A percentile compares a stretch with the other conserved stretches of the same genome.
Evolutionary conservation across 64 coral and sea anemone genomes (phyloP).

Genomic region (Porites lutea): DNA sequence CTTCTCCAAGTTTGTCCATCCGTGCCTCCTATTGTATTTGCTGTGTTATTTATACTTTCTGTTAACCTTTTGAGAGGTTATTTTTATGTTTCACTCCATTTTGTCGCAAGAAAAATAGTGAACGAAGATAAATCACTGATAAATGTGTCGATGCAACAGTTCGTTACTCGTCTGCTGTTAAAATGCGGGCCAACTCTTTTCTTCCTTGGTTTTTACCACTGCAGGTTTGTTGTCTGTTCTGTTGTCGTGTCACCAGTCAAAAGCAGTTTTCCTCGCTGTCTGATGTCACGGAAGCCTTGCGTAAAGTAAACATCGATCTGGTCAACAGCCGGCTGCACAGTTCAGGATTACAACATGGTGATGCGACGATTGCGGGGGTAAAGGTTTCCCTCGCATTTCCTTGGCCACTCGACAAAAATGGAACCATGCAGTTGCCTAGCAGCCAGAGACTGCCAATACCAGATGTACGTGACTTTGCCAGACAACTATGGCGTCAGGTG

Average conservation of each 20-base stretch:
- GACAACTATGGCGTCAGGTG: constrained; percentile 56
- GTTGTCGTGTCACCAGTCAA: background rate
- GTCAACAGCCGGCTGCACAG: background rate
- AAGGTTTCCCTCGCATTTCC: constrained; percentile 62
- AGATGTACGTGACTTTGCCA: constrained; percentile 41
- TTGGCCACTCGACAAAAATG: constrained; percentile 65
- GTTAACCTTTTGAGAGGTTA: no score
- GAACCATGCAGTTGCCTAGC: constrained; percentile 34
- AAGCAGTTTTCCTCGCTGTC: background rate
- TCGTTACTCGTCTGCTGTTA: no score
- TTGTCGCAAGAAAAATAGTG: no score
- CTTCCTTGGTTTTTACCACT: background rate
- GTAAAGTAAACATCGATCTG: constrained; percentile 20
- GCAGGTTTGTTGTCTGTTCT: background rate
- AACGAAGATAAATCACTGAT: no score
- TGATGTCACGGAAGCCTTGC: background rate
- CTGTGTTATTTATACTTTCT: no score
- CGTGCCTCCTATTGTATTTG: no score
- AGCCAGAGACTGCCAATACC: constrained; percentile 51
- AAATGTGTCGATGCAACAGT: no score
- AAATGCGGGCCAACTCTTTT: background rate
- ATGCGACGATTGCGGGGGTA: constrained; percentile 47
- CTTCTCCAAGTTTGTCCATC: no score
- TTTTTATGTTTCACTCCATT: no score
- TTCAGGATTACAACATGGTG: constrained; percentile 26